Base-by-base conservation (phyloP, 2,888 invertebrate genomes). In the Philaethria dido region DNA sequence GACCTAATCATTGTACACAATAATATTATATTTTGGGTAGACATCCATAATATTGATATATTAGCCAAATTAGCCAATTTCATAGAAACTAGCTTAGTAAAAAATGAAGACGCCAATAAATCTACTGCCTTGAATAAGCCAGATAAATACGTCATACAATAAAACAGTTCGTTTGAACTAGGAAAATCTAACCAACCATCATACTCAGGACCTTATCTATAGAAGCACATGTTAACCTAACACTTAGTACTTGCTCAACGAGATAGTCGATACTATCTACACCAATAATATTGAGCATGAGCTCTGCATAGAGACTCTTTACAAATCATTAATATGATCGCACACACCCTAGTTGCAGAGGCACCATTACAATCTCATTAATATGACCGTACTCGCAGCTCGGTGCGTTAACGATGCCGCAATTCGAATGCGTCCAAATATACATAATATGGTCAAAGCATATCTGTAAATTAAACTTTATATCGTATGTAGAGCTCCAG, bases 301-400 rank as follows among this genome's bases (percentile, higher is more conserved):
- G 2, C 39, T 39, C 39, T 39, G 22, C 50, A 25, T 13, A 8
- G 5, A 13, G 9, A 22, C 20, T 25, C n/a, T n/a, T 3, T 36
- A 36, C 22, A 42, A 16, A 11, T 44, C 44, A 25, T 59, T 59
- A 59, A 22, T 59, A 42, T 16, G 44, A 45, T 16, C 59, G 25
- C 44, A 29, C 29, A 50, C 47, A 55, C 16, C 47, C 55, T 64
- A 25, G 29, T 44, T 29, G 45, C 25, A 60, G 13, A 45, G 44
- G 42, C 42, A 66, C 36, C 57, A 66, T 66, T 63, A 69, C 66
- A 60, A 59, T 54, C 63, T 60, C 63, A 63, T 66, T 69, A 66
- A 66, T 54, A 63, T 33, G 59, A 36, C 47, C 52, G 45, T 66
- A 66, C 69, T 62, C 57, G 52, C 64, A 33, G 55, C 45, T 64